Evolutionary conservation across 2,113 vertebrate species (phyloP), one percentile per base, ranked within the genome.

Genomic region (Centropus bengalensis): DNA sequence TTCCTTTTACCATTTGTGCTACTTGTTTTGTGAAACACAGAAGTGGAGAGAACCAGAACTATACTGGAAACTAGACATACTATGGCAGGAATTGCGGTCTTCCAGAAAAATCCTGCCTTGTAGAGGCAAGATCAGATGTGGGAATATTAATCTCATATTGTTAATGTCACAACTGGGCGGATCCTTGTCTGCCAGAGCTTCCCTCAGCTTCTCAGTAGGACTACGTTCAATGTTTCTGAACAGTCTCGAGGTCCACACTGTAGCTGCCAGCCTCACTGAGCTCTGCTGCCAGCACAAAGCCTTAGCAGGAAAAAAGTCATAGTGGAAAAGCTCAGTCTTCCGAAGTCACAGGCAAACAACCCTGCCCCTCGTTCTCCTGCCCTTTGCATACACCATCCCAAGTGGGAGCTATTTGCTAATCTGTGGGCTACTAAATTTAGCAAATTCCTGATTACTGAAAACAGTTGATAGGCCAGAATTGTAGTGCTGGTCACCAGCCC

Each of bases 181-280:
- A 77, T 67, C 59, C 75, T 84, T 8, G 24, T 59, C 76, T 63
- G 80, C 42, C 47, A 74, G 56, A 21, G 27, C 14, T 28, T 32
- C 76, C 67, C 26, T 73, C 40, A 3, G 4, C 55, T 45, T 52
- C 47, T 51, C 36, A 28, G 13, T 2, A 42, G 27, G 24, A 51
- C 47, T 18, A 1, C 4, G 22, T 28, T 58, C 42, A 69, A 2
- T 0, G 3, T 22, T 63, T 42, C 55, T 26, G 23, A 68, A 67
- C 68, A 32, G 20, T 8, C 63, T 28, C 8, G 18, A 73, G 40
- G 14, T 11, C 73, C 17, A 6, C 0, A 0, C n/a, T 62, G 36
- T 55, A 10, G 18, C 27, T 69, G 30, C 51, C 9, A 26, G 10
- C 12, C 73, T 70, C 3, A 0, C 59, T 33, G 9, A 74, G n/a